These are phyloP conservation scores for Tokudaia tokunoshimensis DNA, from an alignment of 2,797 vertebrate species.

Conservation along the genomic window DNA sequence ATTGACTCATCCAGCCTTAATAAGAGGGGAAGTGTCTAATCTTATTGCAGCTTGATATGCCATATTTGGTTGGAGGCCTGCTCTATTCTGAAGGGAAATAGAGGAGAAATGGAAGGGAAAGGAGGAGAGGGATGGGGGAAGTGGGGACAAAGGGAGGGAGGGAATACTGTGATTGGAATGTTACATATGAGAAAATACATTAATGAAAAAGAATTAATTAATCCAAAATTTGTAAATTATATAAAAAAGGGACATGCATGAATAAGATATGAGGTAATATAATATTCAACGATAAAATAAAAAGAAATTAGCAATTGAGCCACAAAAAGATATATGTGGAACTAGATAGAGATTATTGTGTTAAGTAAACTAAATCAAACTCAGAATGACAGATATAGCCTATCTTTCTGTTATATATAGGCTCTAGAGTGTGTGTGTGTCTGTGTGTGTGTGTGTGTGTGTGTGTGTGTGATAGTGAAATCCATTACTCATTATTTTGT, in stretches of 20 bases:
- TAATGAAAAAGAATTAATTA: neutral
- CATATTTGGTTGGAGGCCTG: neutral
- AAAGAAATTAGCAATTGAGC: conserved; percentile 40
- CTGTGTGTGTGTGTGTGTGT: neutral
- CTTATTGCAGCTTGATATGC: neutral
- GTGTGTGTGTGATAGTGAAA: neutral
- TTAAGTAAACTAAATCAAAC: neutral
- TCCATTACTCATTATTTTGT: too few species aligned
- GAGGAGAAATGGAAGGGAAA: neutral
- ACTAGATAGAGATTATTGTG: neutral
- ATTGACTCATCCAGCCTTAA: neutral
- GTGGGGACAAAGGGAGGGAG: neutral
- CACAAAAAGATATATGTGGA: neutral
- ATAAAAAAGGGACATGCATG: neutral
- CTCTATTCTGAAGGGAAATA: neutral
- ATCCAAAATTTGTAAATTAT: neutral
- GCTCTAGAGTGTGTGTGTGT: neutral
- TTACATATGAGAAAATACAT: neutral
- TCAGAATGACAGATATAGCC: neutral
- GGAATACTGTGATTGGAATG: neutral
- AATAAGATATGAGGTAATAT: neutral
- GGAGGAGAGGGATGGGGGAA: neutral
- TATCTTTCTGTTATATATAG: neutral
- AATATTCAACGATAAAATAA: conserved; percentile 54
- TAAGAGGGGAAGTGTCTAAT: neutral